phyloP scores from a whole-genome alignment of 2,113 vertebrate species.

The Xiphorhynchus elegans region DNA sequence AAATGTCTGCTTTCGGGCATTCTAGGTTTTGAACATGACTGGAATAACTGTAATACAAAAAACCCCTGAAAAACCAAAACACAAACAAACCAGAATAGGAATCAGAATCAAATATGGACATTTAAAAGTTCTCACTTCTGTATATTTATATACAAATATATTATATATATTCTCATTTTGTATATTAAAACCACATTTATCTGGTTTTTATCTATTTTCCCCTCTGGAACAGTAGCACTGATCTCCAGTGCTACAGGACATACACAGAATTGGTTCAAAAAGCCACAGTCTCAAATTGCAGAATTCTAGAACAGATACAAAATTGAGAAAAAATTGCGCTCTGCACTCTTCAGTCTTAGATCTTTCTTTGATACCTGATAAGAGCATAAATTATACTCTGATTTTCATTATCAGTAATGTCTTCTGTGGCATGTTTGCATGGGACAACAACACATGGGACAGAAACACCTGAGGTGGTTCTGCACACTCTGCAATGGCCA shows the following conservation, averaged over 20 bases:
- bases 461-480: background rate
- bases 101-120: background rate
- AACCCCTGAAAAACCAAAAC: background rate
- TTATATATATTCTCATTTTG: background rate
- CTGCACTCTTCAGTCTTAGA: background rate
- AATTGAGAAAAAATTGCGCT: background rate
- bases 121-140: background rate
- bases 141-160: too few relatives aligned
- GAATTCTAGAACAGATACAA: background rate
- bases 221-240: background rate
- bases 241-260: background rate
- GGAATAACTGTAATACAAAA: background rate
- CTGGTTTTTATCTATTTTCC: background rate
- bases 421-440: background rate
- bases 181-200: background rate
- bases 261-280: background rate
- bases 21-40: background rate
- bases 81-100: background rate
- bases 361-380: background rate
- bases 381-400: background rate
- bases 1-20: background rate
- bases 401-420: background rate
- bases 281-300: background rate
- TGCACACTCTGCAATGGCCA: background rate
- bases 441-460: accelerated